A percentile compares a stretch with the other conserved stretches of the same genome.
Conservation (phyloP, 1,140 invertebrate genomes). For the Dinoponera quadriceps region DNA sequence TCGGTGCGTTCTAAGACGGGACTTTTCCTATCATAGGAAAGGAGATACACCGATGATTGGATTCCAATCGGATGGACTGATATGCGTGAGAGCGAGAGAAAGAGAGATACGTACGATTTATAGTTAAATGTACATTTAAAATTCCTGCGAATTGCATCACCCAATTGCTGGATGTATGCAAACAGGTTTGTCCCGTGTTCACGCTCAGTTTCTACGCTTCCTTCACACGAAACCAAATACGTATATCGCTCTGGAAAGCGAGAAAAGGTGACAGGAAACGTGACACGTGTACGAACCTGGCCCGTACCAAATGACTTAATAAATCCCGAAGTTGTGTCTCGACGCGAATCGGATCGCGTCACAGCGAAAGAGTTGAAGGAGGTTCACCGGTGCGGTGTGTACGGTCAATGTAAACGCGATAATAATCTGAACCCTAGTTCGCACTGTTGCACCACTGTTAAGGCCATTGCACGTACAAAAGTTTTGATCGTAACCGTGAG, state of each 20-base stretch:
- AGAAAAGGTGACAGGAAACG: conserved; percentile 7
- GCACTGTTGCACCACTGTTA: not conserved
- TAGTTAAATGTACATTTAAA: no score
- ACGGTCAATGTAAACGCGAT: conserved; percentile 22
- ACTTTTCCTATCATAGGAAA: not conserved
- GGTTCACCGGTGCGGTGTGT: not conserved
- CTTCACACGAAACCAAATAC: conserved; percentile 47
- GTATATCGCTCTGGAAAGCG: not conserved
- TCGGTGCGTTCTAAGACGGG: not conserved
- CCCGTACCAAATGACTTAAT: not conserved
- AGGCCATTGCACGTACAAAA: no score
- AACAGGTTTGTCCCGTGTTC: conserved; percentile 28
- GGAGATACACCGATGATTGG: not conserved
- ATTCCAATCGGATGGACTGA: conserved; percentile 1
- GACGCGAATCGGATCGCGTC: conserved; percentile 1
- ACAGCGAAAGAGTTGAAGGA: conserved; percentile 28
- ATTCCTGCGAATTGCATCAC: no score
- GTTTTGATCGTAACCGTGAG: no score
- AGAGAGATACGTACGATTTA: conserved; percentile 3
- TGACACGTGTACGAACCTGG: conserved; percentile 1
- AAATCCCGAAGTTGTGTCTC: not conserved
- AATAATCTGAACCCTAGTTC: not conserved
- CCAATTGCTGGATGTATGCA: not conserved
- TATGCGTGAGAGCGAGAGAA: no score
- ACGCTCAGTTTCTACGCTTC: conserved; percentile 36